Conservation (phyloP, 2,797 vertebrate genomes). For the Phaenicophaeus curvirostris region DNA sequence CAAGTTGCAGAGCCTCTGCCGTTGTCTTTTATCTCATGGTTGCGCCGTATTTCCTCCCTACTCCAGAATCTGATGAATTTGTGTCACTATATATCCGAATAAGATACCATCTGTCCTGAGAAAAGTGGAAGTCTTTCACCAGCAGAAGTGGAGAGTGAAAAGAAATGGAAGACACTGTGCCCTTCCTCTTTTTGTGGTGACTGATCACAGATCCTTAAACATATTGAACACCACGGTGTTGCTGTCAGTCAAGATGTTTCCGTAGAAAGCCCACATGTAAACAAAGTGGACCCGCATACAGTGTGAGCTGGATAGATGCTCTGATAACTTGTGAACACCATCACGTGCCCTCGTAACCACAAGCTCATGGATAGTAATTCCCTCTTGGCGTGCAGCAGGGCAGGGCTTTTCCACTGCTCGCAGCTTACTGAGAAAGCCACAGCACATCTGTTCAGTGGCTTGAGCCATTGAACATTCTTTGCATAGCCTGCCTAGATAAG, state of each 20-base stretch:
- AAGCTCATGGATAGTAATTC: conserved; percentile 46
- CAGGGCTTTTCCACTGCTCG: conserved; percentile 30
- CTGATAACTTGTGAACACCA: conserved; percentile 22
- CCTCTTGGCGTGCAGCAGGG: conserved; percentile 38
- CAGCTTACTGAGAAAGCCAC: conserved; percentile 36
- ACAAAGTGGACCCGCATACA: background rate
- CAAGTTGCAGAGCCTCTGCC: background rate
- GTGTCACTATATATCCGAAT: background rate
- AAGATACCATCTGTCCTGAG: background rate
- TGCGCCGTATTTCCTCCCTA: background rate
- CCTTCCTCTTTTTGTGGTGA: background rate
- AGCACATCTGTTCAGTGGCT: conserved; percentile 42
- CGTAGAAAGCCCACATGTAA: rapidly evolving
- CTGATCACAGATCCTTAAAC: background rate
- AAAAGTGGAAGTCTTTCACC: background rate
- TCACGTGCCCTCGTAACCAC: conserved; percentile 9
- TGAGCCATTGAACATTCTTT: conserved; percentile 46
- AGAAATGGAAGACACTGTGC: rapidly evolving
- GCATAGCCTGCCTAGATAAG: conserved; percentile 41
- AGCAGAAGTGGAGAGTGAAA: background rate
- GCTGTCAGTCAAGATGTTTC: background rate
- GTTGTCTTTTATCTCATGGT: background rate
- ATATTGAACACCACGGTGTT: background rate
- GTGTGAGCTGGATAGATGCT: background rate
- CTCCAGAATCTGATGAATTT: background rate